These are phyloP conservation scores for Parelbella ahira DNA, from an alignment of 2,888 invertebrate species.

Conservation along the genomic window DNA sequence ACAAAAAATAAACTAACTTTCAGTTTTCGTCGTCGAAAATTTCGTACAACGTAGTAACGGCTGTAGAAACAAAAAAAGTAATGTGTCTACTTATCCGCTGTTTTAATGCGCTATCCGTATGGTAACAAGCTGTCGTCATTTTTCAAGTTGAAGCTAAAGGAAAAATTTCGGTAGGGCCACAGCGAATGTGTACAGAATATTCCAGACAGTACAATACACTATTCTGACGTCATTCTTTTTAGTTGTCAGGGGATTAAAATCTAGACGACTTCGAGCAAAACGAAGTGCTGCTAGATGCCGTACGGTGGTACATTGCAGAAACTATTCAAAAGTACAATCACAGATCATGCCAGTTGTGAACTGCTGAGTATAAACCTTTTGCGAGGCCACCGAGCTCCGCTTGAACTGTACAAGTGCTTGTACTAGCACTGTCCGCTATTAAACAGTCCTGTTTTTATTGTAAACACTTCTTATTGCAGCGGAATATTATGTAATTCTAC, in stretches of 20 bases:
- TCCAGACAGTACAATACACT: constrained; percentile 25
- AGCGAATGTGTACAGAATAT: constrained; percentile 20
- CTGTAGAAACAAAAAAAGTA: constrained; percentile 7
- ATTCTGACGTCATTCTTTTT: constrained; percentile 25
- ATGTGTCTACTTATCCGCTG: constrained; percentile 17
- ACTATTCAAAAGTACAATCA: constrained; percentile 23
- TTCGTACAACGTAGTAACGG: too few species aligned
- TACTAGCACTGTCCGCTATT: too few species aligned
- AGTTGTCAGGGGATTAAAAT: constrained; percentile 26
- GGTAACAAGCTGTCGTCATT: constrained; percentile 21
- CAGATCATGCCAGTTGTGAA: constrained; percentile 17
- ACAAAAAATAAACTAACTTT: too few species aligned
- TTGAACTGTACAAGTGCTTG: too few species aligned
- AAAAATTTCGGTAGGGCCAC: constrained; percentile 25
- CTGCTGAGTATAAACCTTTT: constrained; percentile 9
- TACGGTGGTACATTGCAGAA: constrained; percentile 16
- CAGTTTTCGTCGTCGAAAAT: too few species aligned
- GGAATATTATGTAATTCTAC: too few species aligned
- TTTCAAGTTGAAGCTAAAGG: constrained; percentile 23
- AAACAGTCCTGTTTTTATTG: too few species aligned
- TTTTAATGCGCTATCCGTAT: constrained; percentile 15
- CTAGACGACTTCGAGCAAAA: constrained; percentile 24
- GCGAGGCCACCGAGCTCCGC: too few species aligned
- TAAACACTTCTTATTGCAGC: too few species aligned
- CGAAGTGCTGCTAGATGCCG: constrained; percentile 21